These are phyloP conservation scores for Harlomillsia oculata DNA, from an alignment of 1,140 invertebrate genomes.

Conservation along the genomic window DNA sequence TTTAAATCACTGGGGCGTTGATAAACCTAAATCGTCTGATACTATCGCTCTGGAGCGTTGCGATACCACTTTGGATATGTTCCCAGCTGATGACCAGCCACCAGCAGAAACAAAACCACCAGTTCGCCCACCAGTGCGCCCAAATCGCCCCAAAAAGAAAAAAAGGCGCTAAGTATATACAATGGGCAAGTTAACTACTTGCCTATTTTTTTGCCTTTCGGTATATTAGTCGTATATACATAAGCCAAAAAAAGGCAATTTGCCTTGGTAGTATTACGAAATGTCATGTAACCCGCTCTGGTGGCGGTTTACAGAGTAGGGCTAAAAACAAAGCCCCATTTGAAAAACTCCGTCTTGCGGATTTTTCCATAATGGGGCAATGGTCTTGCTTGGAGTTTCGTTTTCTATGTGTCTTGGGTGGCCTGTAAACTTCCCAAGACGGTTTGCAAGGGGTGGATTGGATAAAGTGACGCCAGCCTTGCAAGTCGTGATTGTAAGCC, in stretches of 20 bases:
- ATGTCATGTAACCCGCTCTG: background rate
- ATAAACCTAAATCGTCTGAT: slow-evolving; percentile 8
- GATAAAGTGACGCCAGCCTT: slow-evolving; percentile 3
- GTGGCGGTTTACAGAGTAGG: background rate
- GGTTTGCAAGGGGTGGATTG: slow-evolving; percentile 6
- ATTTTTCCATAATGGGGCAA: too few relatives aligned
- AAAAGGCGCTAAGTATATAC: slow-evolving; percentile 8
- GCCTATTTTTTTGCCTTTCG: slow-evolving; percentile 8
- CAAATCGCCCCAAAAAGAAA: slow-evolving; percentile 8
- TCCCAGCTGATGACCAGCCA: slow-evolving; percentile 7
- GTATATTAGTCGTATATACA: slow-evolving; percentile 1
- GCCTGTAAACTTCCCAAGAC: too few relatives aligned
- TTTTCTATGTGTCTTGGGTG: too few relatives aligned
- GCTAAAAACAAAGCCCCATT: too few relatives aligned
- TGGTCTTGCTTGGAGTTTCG: too few relatives aligned
- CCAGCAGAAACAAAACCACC: slow-evolving; percentile 7
- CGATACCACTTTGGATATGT: slow-evolving; percentile 6
- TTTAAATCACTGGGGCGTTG: slow-evolving; percentile 6
- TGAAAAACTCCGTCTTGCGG: too few relatives aligned
- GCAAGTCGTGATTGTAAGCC: slow-evolving; percentile 3
- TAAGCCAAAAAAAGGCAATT: background rate
- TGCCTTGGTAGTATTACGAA: background rate
- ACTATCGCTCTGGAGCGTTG: slow-evolving; percentile 7
- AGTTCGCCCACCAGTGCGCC: too few relatives aligned
- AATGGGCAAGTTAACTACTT: slow-evolving; percentile 8